Base-by-base conservation (phyloP, 1,140 invertebrate genomes). In the Ctenoplectra terminalis region DNA sequence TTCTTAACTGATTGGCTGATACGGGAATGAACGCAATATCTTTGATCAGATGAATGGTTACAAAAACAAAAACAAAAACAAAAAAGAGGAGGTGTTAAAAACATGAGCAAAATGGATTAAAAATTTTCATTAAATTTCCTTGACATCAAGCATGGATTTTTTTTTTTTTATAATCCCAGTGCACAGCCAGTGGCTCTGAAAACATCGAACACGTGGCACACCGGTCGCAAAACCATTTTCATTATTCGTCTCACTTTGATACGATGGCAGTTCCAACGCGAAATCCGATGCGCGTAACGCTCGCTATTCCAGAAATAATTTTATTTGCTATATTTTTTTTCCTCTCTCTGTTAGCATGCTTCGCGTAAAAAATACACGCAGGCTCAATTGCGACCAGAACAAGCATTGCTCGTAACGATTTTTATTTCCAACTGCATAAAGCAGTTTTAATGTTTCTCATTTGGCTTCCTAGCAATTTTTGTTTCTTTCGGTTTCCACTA, bases 221-320 rank as follows among this genome's bases (percentile, higher is more conserved):
- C 11, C n/a, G 61, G 29, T 63, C 23, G 54, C 54, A n/a, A 60
- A 71, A 78, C 67, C 48, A 72, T 80, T 80, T 80, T 73, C 70
- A 80, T 63, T 70, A 80, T 54, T 80, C 37, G 26, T 52, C 54
- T 60, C 66, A n/a, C 66, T 60, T 70, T 78, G 67, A 71, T 71
- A 60, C 66, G 31, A 58, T 46, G 29, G n/a, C 54, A 29, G 71
- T 78, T 60, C 48, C 63, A 8, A 37, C 23, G 43, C 40, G 54
- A 48, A 60, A 78, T 78, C 66, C 50, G 26, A 78, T 46, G 26
- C 31, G 54, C 34, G 76, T 71, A 72, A 79, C 69, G 20, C 17
- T 13, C 9, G 31, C 56, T 50, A 72, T 63, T 50, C 26, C 43
- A 52, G 46, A 31, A 46, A 73, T 72, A 79, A 79, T 79, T 72